Percentiles rank a stretch among this genome's conserved stretches.
Conservation (phyloP, 2,888 invertebrate genomes). For the Mactromeris polynyma region DNA sequence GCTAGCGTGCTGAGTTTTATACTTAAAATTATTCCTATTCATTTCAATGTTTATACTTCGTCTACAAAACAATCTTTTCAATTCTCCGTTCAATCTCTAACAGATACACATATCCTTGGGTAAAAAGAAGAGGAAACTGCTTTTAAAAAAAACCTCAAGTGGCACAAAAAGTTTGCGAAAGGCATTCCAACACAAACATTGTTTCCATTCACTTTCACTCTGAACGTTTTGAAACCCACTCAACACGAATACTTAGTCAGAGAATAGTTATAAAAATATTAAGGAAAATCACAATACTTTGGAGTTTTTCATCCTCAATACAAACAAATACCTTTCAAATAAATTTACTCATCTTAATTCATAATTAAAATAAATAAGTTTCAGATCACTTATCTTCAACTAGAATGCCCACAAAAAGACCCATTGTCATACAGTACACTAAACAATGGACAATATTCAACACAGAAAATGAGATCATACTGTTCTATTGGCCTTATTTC, state of each 20-base stretch:
- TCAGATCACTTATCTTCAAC: not conserved
- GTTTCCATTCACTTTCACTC: not conserved
- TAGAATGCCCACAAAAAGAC: not conserved
- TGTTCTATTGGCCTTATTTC: not conserved
- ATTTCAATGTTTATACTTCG: not conserved
- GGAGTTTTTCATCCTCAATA: not conserved
- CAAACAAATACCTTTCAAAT: not conserved
- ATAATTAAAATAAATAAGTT: not conserved
- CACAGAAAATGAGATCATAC: not conserved
- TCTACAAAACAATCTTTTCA: not conserved
- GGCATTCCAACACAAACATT: not conserved
- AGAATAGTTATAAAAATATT: slow-evolving; percentile 1
- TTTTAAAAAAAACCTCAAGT: not conserved
- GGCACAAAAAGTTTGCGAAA: slow-evolving; percentile 6
- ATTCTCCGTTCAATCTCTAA: not conserved
- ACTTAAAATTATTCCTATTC: not conserved
- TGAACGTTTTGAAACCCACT: not conserved
- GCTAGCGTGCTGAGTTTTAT: not conserved
- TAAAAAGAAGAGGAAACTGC: not conserved
- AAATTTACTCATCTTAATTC: not conserved
- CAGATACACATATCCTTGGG: not conserved
- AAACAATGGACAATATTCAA: not conserved
- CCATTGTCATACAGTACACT: too few species aligned
- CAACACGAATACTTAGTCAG: not conserved
- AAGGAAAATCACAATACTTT: not conserved